Evolutionary conservation across 2,888 invertebrate genomes (phyloP).

Genomic region (Ischnus inquisitorius): DNA sequence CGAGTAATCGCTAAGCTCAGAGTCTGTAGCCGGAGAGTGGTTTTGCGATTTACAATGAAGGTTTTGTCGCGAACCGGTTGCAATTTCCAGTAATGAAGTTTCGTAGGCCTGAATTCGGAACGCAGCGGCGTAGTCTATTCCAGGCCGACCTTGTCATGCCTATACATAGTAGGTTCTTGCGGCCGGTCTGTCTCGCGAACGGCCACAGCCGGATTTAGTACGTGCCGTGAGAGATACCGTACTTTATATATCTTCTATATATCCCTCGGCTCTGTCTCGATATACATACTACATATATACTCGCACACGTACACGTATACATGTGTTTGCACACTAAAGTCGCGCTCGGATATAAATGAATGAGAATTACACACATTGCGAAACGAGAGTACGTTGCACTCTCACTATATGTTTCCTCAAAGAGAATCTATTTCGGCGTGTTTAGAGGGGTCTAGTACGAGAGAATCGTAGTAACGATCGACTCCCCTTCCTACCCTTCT

Average conservation of each 20-base stretch:
- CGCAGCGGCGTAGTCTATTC: conserved; percentile 47
- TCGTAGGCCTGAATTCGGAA: conserved; percentile 41
- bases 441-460: conserved; percentile 5
- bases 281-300: neutral
- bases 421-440: conserved; percentile 49
- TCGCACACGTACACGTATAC: neutral
- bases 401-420: conserved; percentile 44
- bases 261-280: neutral
- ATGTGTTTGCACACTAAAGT: neutral
- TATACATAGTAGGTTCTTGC: conserved; percentile 48
- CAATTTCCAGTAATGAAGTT: conserved; percentile 39
- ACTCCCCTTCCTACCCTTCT: neutral
- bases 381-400: conserved; percentile 49
- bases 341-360: conserved; percentile 44
- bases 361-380: conserved; percentile 39
- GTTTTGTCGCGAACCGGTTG: neutral
- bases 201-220: conserved; percentile 14
- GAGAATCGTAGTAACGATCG: conserved; percentile 16
- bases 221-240: neutral
- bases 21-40: neutral
- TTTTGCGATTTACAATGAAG: neutral
- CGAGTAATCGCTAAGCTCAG: neutral
- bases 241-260: neutral
- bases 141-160: conserved; percentile 59
- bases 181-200: conserved; percentile 11